Base-by-base conservation (phyloP, 2,113 vertebrate genomes). In the Petroica traversi region DNA sequence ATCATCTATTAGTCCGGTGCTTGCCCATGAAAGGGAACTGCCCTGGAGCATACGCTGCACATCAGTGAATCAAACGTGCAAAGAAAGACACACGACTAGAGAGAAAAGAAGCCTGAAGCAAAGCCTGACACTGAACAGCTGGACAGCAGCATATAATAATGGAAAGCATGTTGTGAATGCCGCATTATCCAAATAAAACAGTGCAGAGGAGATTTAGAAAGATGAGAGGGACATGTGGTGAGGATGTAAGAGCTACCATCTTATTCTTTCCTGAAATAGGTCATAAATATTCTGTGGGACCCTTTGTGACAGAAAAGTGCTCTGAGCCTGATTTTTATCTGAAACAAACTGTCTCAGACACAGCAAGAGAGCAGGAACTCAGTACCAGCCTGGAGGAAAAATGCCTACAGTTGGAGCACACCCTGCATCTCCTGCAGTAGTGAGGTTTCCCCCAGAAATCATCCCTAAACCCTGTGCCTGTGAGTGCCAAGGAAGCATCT, bases 61-160 rank as follows among this genome's bases (percentile, higher is more conserved):
- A 92, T 94, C 95, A 88, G 75, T 75, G 93, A 93, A 90, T 85
- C 72, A 80, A 94, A 83, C 16, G n/a, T 41, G 73, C 79, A 81
- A 90, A 95, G 95, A 96, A 94, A 94, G 93, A 94, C 89, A 93
- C 75, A 83, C 5, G 73, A 83, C 92, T 78, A 64, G 40, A 86
- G 61, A 96, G 85, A 96, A 96, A 96, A 89, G 92, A 17, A 90
- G 90, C 73, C 95, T 52, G 73, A 90, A 96, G 94, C 75, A 90
- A 88, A 96, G 92, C 75, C 85, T 95, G 95, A 96, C 90, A 92
- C 85, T 14, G 72, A 96, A 96, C 95, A 96, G 94, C 92, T 96
- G 95, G 95, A 83, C 92, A 94, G 83, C 82, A 97, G 83, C 75
- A 61, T 86, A 84, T 88, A 91, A 92, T 93, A 96, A 92, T 94